These are phyloP conservation scores for Psephotus haematonotus DNA, from an alignment of 2,113 vertebrate species.

Conservation along the genomic window DNA sequence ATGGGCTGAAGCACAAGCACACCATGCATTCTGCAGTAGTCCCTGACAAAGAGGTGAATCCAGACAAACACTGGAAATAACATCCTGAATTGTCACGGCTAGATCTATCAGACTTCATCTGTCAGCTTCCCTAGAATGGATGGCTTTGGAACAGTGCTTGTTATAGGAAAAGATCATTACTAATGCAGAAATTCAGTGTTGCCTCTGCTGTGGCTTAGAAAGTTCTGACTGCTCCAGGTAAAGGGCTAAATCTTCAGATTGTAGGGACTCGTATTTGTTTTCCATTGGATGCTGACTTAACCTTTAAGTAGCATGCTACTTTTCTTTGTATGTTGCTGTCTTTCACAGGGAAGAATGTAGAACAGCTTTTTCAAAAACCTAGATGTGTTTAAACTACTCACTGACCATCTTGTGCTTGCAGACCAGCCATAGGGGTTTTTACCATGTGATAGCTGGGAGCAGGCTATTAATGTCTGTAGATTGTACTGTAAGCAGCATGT, in stretches of 20 bases:
- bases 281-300: not conserved
- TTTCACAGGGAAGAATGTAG: not conserved
- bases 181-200: not conserved
- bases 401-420: not conserved
- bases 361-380: not conserved
- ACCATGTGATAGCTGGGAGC: not conserved
- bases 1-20: not conserved
- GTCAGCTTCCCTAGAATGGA: not conserved
- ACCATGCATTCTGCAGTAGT: fast-evolving
- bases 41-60: not conserved
- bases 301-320: not conserved
- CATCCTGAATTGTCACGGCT: not conserved
- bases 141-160: not conserved
- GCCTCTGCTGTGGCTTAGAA: not conserved
- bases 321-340: not conserved
- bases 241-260: not conserved
- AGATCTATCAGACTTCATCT: not conserved
- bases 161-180: not conserved
- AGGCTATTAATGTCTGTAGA: not conserved
- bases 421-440: not conserved
- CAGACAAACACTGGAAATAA: not conserved
- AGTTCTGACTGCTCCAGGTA: not conserved
- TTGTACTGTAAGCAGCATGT: not conserved
- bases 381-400: not conserved
- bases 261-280: not conserved